Conservation (phyloP, 37 sponge, comb jelly and placozoan genomes). For the Agelas oroides region DNA sequence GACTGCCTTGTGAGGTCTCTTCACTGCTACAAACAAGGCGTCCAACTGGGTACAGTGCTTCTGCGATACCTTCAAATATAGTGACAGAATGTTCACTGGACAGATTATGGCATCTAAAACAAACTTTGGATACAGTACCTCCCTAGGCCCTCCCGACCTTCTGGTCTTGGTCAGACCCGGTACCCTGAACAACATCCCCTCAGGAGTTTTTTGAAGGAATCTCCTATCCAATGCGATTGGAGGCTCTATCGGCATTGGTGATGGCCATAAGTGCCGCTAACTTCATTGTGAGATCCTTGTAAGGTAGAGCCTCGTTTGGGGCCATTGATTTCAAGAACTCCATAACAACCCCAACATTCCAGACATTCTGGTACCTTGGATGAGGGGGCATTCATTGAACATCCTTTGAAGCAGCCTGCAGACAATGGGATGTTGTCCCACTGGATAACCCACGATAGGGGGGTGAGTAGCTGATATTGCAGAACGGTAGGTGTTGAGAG, state of each 20-base stretch:
- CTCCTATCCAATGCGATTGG: neutral
- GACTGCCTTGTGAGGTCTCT: no score
- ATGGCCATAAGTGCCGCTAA: neutral
- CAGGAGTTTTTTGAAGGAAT: no score
- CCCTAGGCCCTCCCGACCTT: no score
- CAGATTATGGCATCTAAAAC: no score
- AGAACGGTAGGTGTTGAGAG: slow-evolving; percentile 40
- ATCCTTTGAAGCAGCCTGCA: neutral
- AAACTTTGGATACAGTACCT: no score
- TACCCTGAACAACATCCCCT: no score
- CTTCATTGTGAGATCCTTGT: no score
- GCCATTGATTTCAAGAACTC: no score
- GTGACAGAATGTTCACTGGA: neutral
- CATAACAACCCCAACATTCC: slow-evolving; percentile 44
- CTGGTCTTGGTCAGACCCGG: no score
- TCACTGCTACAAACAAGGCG: no score
- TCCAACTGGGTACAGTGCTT: no score
- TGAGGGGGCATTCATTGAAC: neutral
- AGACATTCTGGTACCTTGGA: slow-evolving; percentile 18
- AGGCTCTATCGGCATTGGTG: neutral
- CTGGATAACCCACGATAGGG: slow-evolving; percentile 8
- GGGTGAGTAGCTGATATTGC: slow-evolving; percentile 26
- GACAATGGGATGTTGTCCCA: slow-evolving; percentile 39
- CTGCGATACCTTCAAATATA: neutral
- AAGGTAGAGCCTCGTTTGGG: no score